phyloP scores from a whole-genome alignment of 2,113 vertebrate species.

The Orthonyx spaldingii region DNA sequence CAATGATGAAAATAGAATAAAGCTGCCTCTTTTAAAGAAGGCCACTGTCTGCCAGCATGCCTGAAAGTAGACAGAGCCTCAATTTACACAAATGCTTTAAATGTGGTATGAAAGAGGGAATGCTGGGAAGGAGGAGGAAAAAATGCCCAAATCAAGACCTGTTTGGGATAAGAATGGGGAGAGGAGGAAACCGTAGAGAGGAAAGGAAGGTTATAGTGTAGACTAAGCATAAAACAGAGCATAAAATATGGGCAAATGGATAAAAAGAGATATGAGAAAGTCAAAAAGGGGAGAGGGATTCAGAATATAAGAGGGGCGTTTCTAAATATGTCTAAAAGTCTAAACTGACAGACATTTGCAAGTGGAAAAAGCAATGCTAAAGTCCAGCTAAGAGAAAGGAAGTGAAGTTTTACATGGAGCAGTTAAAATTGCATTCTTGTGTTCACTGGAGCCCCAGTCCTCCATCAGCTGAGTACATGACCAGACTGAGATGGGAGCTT shows the following conservation, averaged over 20 bases:
- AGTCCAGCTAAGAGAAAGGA: neutral
- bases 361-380: neutral
- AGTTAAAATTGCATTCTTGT: neutral
- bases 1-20: neutral
- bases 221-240: neutral
- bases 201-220: neutral
- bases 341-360: neutral
- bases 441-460: neutral
- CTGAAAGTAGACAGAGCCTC: neutral
- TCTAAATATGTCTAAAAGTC: neutral
- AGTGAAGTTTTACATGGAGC: neutral
- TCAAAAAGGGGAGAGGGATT: neutral
- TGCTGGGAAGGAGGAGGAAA: neutral
- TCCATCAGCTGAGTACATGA: neutral
- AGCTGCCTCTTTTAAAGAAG: neutral
- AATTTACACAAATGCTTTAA: neutral
- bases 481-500: neutral
- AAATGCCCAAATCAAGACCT: neutral
- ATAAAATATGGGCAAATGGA: neutral
- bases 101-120: fast-evolving
- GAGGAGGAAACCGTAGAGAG: neutral
- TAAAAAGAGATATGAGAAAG: neutral
- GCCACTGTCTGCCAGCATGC: neutral
- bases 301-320: fast-evolving
- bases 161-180: neutral